Evolutionary conservation across 2,113 vertebrate species (phyloP).

Genomic region (Anas platyrhynchos): DNA sequence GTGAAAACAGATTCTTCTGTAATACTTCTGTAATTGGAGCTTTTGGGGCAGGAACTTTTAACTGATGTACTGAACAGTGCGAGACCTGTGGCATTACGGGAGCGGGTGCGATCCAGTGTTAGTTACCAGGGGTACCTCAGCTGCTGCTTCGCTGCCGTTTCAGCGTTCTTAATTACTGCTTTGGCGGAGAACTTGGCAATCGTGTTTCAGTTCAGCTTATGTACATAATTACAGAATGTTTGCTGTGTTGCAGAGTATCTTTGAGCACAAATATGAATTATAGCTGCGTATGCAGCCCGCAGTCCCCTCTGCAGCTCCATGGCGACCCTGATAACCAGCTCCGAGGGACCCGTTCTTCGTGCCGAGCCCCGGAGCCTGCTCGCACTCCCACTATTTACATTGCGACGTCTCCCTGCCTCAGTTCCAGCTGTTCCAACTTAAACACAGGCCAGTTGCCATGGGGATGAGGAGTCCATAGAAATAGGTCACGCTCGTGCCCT

Average conservation of each 20-base stretch:
- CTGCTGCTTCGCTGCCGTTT: background rate
- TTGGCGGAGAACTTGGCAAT: background rate
- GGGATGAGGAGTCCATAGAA: slow-evolving; percentile 48
- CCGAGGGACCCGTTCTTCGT: background rate
- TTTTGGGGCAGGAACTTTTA: background rate
- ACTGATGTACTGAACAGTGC: background rate
- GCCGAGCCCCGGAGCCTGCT: background rate
- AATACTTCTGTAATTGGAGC: slow-evolving; percentile 6
- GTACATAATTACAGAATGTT: background rate
- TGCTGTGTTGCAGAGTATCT: background rate
- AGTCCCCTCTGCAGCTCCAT: background rate
- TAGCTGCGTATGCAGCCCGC: background rate
- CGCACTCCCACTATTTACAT: slow-evolving; percentile 23
- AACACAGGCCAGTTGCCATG: slow-evolving; percentile 64
- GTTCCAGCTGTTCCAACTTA: slow-evolving; percentile 63
- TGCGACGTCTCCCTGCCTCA: background rate
- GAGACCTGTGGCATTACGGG: background rate
- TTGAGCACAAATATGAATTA: background rate
- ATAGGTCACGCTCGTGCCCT: background rate
- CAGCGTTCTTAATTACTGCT: background rate
- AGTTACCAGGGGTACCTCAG: background rate
- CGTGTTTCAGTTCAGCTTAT: background rate
- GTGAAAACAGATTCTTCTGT: background rate
- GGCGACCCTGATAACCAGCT: background rate
- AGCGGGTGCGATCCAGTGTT: background rate